A percentile compares a stretch with the other conserved stretches of the same genome.
Evolutionary conservation across 2,888 invertebrate genomes (phyloP).

Genomic region (Agrotis segetum): DNA sequence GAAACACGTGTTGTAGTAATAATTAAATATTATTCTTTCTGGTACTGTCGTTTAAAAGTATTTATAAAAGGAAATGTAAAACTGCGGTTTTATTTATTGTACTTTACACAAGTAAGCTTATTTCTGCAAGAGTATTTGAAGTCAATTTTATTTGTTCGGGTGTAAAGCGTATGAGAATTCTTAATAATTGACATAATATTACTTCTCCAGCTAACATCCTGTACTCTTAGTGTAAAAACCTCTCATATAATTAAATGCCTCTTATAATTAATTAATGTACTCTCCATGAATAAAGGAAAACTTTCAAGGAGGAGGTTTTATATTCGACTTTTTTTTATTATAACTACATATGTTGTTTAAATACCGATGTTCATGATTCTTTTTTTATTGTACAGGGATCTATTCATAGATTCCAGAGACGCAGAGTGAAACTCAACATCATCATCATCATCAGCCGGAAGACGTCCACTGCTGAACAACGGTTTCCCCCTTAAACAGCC

Average conservation of each 20-base stretch:
- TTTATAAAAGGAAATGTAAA: slow-evolving; percentile 33
- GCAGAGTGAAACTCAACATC: no score
- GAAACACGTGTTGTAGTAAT: neutral
- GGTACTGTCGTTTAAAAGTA: neutral
- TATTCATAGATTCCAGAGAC: no score
- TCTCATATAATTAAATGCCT: neutral
- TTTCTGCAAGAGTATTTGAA: slow-evolving; percentile 1
- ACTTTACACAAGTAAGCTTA: neutral
- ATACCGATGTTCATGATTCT: no score
- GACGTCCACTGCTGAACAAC: no score
- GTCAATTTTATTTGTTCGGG: neutral
- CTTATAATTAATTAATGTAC: neutral
- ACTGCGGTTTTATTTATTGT: slow-evolving; percentile 2
- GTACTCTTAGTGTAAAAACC: neutral
- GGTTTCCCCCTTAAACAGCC: no score
- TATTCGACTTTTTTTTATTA: no score
- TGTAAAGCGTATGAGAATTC: neutral
- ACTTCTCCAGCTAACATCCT: neutral
- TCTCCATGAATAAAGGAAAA: no score
- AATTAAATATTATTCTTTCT: neutral
- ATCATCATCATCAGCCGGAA: no score
- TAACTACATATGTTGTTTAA: no score
- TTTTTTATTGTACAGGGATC: no score
- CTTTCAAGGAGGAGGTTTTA: no score
- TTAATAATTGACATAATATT: neutral